Evolutionary conservation across 2,113 vertebrate genomes (phyloP).

Genomic region (Equus quagga): DNA sequence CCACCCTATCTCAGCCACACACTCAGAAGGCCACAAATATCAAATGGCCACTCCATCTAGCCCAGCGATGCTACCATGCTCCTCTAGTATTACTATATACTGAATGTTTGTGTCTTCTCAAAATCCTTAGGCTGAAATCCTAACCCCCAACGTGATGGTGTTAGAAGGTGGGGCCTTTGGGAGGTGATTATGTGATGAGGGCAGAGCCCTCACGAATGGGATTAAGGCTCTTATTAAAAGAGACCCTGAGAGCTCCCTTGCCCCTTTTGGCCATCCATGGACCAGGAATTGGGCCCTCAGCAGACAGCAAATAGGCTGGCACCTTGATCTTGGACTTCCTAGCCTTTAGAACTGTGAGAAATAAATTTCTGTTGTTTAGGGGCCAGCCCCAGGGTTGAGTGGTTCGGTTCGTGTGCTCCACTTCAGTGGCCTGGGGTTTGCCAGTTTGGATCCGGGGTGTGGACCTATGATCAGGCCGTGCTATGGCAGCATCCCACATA

Average conservation of each 20-base stretch:
- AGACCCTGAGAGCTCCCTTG: background rate
- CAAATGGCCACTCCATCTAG: background rate
- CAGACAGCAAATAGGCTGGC: background rate
- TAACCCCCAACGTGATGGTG: background rate
- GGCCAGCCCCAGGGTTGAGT: no score
- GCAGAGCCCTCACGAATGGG: background rate
- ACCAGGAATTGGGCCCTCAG: background rate
- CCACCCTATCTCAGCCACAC: background rate
- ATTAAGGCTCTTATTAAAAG: background rate
- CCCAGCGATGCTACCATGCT: background rate
- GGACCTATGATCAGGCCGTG: no score
- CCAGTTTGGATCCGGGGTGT: no score
- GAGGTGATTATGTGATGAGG: background rate
- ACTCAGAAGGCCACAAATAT: background rate
- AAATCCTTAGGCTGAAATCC: background rate
- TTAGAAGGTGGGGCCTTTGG: background rate
- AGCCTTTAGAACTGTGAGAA: background rate
- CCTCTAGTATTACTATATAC: background rate
- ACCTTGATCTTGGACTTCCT: background rate
- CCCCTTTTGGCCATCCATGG: background rate
- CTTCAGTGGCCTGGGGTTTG: no score
- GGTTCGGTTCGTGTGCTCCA: no score
- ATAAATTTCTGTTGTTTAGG: background rate
- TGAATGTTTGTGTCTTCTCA: background rate
- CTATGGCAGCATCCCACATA: no score